phyloP scores from a whole-genome alignment of 2,888 invertebrate genomes.

The Rhamphomyia laevipes region DNA sequence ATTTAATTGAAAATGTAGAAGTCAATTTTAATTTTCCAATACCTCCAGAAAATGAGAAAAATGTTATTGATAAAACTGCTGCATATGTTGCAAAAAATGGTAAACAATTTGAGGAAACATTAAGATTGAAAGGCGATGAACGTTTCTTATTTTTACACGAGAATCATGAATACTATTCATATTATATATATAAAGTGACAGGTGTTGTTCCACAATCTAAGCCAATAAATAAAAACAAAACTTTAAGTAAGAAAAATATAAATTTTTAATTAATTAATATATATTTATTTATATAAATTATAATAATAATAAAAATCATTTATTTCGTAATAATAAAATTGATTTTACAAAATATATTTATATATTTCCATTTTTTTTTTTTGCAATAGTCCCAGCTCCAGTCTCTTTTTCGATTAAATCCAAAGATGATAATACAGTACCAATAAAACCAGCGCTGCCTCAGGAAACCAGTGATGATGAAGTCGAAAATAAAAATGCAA shows the following conservation, averaged over 20 bases:
- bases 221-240: neutral
- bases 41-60: slow-evolving; percentile 72
- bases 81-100: slow-evolving; percentile 94
- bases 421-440: slow-evolving; percentile 55
- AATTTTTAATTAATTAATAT: slow-evolving; percentile 12
- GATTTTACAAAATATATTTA: too few relatives aligned
- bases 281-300: too few relatives aligned
- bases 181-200: slow-evolving; percentile 58
- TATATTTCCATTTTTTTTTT: too few relatives aligned
- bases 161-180: slow-evolving; percentile 63
- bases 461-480: slow-evolving; percentile 67
- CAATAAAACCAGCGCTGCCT: slow-evolving; percentile 62
- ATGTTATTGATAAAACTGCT: slow-evolving; percentile 94
- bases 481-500: slow-evolving; percentile 26
- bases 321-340: too few relatives aligned
- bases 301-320: too few relatives aligned
- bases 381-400: slow-evolving; percentile 40
- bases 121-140: slow-evolving; percentile 70
- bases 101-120: slow-evolving; percentile 79
- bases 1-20: slow-evolving; percentile 4
- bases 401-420: slow-evolving; percentile 78
- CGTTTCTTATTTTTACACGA: slow-evolving; percentile 78
- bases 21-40: slow-evolving; percentile 37
- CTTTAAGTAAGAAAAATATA: neutral
- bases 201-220: slow-evolving; percentile 22